Percentiles rank a stretch among this genome's conserved stretches.
Conservation (phyloP, 2,113 vertebrate genomes). For the Procavia capensis region DNA sequence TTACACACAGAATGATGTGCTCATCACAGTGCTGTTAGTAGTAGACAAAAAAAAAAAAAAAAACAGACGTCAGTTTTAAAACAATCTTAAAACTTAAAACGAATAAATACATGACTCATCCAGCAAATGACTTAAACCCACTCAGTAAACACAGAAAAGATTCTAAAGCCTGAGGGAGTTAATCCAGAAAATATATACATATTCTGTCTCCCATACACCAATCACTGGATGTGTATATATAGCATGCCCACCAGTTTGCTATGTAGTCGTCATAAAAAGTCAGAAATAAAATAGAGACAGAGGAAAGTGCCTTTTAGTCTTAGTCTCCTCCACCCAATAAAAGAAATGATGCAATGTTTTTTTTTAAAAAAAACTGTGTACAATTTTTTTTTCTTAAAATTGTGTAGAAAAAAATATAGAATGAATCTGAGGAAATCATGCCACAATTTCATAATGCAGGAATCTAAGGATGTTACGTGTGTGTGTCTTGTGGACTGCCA, state of each 20-base stretch:
- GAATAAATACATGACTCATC: neutral
- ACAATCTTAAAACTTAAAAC: neutral
- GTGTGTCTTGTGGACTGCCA: too few species aligned
- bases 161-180: neutral
- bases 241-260: neutral
- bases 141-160: neutral
- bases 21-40: neutral
- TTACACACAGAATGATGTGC: neutral
- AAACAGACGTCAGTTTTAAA: neutral
- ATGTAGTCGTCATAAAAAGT: neutral
- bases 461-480: neutral
- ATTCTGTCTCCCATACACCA: neutral
- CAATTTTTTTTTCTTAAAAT: slow-evolving; percentile 10
- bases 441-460: neutral
- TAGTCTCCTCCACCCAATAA: neutral
- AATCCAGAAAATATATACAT: neutral
- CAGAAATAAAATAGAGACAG: neutral
- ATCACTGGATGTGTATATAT: neutral
- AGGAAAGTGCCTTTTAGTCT: neutral
- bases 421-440: neutral
- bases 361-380: too few species aligned
- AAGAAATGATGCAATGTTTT: neutral
- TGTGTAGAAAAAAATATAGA: neutral
- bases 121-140: neutral
- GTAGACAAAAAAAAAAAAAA: neutral